Percentiles rank a stretch among this genome's conserved stretches.
Conservation (phyloP, 2,888 invertebrate genomes). For the Ochropleura plecta region DNA sequence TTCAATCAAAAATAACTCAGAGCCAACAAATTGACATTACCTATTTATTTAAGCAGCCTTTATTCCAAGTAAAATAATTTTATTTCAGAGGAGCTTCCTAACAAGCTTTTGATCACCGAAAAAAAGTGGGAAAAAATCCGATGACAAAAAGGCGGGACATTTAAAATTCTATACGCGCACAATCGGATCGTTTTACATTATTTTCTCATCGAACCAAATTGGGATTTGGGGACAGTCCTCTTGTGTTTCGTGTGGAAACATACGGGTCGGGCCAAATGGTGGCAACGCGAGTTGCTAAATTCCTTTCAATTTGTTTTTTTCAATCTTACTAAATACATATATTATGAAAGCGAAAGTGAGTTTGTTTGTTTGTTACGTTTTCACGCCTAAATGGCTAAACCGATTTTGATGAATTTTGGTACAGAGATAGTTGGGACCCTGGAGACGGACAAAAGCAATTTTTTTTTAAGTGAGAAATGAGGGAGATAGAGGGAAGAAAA, state of each 20-base stretch:
- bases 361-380: too few relatives aligned
- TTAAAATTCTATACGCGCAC: conserved; percentile 80
- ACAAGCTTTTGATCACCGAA: conserved; percentile 67
- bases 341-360: too few relatives aligned
- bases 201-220: conserved; percentile 81
- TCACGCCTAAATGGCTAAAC: too few relatives aligned
- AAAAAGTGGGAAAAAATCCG: conserved; percentile 45
- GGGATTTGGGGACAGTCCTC: conserved; percentile 77
- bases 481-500: too few relatives aligned
- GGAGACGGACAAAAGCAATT: too few relatives aligned
- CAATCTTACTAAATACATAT: too few relatives aligned
- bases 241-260: conserved; percentile 53
- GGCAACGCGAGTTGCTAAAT: not conserved
- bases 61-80: conserved; percentile 41
- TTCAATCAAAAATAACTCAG: not conserved
- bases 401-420: too few relatives aligned
- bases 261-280: conserved; percentile 3
- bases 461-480: too few relatives aligned
- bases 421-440: too few relatives aligned
- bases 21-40: not conserved
- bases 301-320: not conserved
- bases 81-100: conserved; percentile 48
- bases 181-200: conserved; percentile 81
- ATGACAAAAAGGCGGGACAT: conserved; percentile 67
- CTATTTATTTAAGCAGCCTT: conserved; percentile 10